Evolutionary conservation across 2,113 vertebrate species (phyloP).

Genomic region (Stercorarius parasiticus): DNA sequence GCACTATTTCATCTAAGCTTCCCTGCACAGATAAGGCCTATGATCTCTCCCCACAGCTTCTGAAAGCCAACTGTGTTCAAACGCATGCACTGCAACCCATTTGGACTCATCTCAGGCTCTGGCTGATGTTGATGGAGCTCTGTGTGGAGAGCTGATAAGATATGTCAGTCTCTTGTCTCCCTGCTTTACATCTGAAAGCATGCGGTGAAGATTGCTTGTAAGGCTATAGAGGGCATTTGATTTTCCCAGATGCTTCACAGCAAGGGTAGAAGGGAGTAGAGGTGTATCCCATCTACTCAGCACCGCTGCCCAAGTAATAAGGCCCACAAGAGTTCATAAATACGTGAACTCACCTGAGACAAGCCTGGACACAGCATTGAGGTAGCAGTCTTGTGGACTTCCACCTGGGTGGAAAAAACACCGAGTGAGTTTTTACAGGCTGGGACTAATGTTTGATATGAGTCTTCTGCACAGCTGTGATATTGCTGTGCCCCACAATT

Average conservation of each 20-base stretch:
- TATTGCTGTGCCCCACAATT: not conserved
- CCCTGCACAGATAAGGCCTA: not conserved
- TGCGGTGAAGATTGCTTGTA: not conserved
- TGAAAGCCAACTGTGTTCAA: not conserved
- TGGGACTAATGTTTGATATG: not conserved
- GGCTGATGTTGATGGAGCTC: not conserved
- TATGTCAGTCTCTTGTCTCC: not conserved
- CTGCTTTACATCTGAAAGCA: not conserved
- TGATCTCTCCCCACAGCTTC: not conserved
- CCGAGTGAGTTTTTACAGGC: not conserved
- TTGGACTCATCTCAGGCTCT: not conserved
- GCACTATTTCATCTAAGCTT: not conserved
- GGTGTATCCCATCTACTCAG: not conserved
- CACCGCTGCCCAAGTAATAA: not conserved
- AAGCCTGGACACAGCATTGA: not conserved
- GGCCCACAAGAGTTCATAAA: not conserved
- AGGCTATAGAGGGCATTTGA: not conserved
- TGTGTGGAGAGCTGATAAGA: conserved; percentile 36
- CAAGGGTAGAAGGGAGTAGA: not conserved
- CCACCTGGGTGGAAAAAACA: not conserved
- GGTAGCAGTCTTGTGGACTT: not conserved
- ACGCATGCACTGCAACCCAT: rapidly evolving
- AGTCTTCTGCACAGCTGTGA: not conserved
- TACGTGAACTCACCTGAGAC: not conserved
- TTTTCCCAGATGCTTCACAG: not conserved